Evolutionary conservation across 2,888 invertebrate genomes (phyloP), one percentile per base, ranked within the genome.

Genomic region (Matsumyia berberina): DNA sequence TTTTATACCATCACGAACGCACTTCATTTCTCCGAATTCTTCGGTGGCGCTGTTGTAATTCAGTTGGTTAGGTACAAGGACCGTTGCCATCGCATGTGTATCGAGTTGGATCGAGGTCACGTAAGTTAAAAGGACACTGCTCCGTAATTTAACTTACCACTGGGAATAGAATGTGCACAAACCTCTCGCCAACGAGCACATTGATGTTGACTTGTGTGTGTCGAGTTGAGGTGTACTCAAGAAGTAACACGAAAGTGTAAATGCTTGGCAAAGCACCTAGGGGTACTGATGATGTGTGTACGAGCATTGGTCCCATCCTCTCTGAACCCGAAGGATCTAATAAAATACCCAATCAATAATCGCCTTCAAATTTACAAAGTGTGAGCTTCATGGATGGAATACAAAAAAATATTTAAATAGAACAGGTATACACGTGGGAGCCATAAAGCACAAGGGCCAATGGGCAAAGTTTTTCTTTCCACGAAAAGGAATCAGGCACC

Each of bases 1-100:
- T 73, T 67, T 51, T 72, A 73, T 69, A 79, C 62, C 73, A 72
- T 73, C 83, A 83, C 83, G 79, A 55, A 79, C 72, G 57, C 79
- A 73, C 67, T 79, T 69, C 67, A 73, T 77, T 82, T 72, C 70
- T 72, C 51, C 55, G 64, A 81, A 76, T 58, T 76, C 69, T 53
- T 76, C 42, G n/a, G 33, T 70, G 51, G 64, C 39, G 74, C 33
- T 73, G 29, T 73, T 55, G 55, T 49, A 44, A 44, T 35, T 55
- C 55, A 55, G 33, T 72, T 24, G 72, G 46, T 42, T 66, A 15
- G 17, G 46, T 24, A 53, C 33, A 29, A 51, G 51, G 15, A 37
- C 49, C 46, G 24, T 69, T 62, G 44, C 49, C 60, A 72, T 67
- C 60, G 46, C 37, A 69, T 69, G 46, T 69, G 67, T 72, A 82